Evolutionary conservation across 2,113 vertebrate genomes (phyloP), one percentile per base, ranked within the genome.

Genomic region (Tursiops truncatus): DNA sequence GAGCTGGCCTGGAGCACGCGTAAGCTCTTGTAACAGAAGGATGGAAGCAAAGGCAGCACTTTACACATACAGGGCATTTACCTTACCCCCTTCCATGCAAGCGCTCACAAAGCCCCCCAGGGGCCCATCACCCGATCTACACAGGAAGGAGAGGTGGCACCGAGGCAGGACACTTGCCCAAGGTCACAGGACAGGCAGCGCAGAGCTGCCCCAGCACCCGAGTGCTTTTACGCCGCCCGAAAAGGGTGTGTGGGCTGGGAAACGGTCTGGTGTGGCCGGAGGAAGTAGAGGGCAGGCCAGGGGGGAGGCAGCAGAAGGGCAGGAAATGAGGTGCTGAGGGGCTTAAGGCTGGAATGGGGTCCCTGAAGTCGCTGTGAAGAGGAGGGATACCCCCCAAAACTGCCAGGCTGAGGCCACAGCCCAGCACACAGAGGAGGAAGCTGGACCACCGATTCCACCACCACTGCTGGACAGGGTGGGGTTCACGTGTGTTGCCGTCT

Each of bases 311-410:
- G 77, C 2, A 80, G 33, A 4, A 50, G 65, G 25, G 11, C 41
- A 91, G 71, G 60, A 77, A 81, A 47, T 20, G 68, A 84, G 53
- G 50, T 25, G 36, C 11, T 36, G 56, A 62, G 47, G 7, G 67
- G 18, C 21, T 18, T n/a, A 21, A 92, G 92, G 60, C 38, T 47
- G 71, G 89, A 41, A 76, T 13, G 21, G 53, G 65, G 56, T 12
- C 20, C 26, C 74, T 89, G 83, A 88, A 74, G 70, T 70, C 36
- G 67, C 60, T 26, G 20, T 21, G 80, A 76, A 90, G 74, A 77
- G 56, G 44, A 77, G 71, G 12, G 25, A 38, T 1, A 62, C 28
- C 21, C 5, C 10, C 5, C 25, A 82, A 47, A 56, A 81, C 13
- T 58, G 67, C 53, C 28, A 96, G 68, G 70, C 1, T 73, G 79